These are phyloP conservation scores for Nematostella vectensis DNA, from an alignment of 92 coral and sea anemone genomes.

Conservation along the genomic window DNA sequence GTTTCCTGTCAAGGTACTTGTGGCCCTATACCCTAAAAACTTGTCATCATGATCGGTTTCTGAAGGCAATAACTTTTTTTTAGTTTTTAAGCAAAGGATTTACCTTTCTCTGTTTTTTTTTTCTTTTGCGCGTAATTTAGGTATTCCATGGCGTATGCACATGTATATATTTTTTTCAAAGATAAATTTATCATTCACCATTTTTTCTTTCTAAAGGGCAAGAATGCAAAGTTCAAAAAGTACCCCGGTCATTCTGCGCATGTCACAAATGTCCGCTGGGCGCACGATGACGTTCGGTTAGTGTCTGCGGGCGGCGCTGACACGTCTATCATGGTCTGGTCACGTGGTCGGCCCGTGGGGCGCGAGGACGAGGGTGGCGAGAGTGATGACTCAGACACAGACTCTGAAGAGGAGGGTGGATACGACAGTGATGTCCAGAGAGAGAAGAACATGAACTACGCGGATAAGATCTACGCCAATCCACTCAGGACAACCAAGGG, in stretches of 20 bases:
- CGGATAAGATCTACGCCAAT: conserved; percentile 89
- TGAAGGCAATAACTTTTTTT: too few species aligned
- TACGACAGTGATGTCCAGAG: conserved; percentile 92
- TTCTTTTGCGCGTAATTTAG: too few species aligned
- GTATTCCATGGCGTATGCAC: too few species aligned
- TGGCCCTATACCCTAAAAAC: not conserved
- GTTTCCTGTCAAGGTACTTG: conserved; percentile 82
- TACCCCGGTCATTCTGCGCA: conserved; percentile 97
- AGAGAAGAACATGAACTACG: conserved; percentile 85
- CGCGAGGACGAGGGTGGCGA: conserved; percentile 83
- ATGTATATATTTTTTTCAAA: too few species aligned
- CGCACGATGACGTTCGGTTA: conserved; percentile 75
- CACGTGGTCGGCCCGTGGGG: conserved; percentile 64
- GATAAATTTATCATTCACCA: too few species aligned
- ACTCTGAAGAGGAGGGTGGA: conserved; percentile 96
- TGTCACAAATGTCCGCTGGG: conserved; percentile 99
- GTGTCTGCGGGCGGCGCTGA: conserved; percentile 98
- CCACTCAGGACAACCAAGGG: conserved; percentile 90
- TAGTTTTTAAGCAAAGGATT: too few species aligned
- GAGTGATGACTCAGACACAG: conserved; percentile 96
- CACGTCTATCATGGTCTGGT: conserved; percentile 96
- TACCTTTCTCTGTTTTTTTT: too few species aligned
- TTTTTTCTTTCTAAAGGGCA: too few species aligned
- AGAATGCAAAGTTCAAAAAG: conserved; percentile 91
- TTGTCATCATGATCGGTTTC: not conserved